Conservation (phyloP, 2,888 invertebrate genomes). For the Acrocyrtus sp. region DNA sequence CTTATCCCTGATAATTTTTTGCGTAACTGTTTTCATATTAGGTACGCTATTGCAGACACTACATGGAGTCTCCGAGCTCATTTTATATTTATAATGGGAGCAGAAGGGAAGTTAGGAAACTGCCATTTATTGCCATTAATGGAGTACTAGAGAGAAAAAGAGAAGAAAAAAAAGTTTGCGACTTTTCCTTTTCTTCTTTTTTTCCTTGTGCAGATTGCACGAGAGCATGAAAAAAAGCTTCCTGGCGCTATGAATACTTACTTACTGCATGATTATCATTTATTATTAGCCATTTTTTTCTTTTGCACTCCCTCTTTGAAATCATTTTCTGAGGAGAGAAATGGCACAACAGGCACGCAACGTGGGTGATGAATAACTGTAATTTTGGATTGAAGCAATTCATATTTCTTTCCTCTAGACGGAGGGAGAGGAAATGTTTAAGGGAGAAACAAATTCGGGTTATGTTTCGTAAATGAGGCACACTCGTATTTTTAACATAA, state of each 20-base stretch:
- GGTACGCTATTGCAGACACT: too few relatives aligned
- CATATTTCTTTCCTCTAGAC: not conserved
- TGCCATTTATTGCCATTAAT: not conserved
- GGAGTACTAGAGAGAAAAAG: too few relatives aligned
- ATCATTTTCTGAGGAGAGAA: slow-evolving; percentile 20
- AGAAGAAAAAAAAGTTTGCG: too few relatives aligned
- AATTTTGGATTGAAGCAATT: slow-evolving; percentile 9
- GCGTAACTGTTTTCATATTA: too few relatives aligned
- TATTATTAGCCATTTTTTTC: slow-evolving; percentile 19
- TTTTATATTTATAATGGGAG: too few relatives aligned
- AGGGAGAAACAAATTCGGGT: too few relatives aligned
- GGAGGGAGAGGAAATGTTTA: not conserved
- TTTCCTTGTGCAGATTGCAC: not conserved
- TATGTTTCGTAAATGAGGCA: too few relatives aligned
- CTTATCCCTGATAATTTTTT: slow-evolving; percentile 13
- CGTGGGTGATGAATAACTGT: slow-evolving; percentile 23
- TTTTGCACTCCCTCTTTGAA: not conserved
- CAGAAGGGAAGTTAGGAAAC: not conserved
- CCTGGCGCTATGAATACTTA: not conserved
- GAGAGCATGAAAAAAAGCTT: not conserved
- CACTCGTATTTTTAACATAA: too few relatives aligned
- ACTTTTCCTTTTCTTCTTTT: too few relatives aligned
- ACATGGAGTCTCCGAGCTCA: too few relatives aligned
- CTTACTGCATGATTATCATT: slow-evolving; percentile 8
- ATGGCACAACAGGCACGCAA: slow-evolving; percentile 34